Evolutionary conservation across 2,888 invertebrate species (phyloP), one percentile per base, ranked within the genome.

Genomic region (Parochlus steinenii): DNA sequence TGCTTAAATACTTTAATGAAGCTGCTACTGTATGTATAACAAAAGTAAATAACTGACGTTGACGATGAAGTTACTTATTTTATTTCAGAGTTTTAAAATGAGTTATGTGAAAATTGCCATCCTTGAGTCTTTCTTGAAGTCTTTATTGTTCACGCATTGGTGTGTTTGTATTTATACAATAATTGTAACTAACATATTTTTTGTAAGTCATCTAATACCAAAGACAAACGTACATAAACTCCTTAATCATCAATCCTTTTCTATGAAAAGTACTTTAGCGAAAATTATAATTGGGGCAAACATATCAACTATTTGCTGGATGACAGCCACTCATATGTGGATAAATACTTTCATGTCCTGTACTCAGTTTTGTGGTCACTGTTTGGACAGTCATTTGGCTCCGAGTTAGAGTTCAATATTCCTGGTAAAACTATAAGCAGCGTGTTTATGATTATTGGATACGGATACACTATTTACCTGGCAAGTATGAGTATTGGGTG

Each of bases 391-490:
- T n/a, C 30, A 3, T 30, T 23, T 22, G 16, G 18, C 2, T 24
- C 6, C 19, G 36, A 36, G 8, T 16, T 22, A 15, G 34, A 33
- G 5, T 44, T 45, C n/a, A 43, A 44, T 4, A 39, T 33, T 22
- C 38, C 45, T 8, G 54, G 53, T 26, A 49, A 40, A 32, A 10
- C 45, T 4, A 42, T 46, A 19, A 45, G 48, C 16, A 47, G 47
- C 34, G 33, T 47, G 27, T 33, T 54, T 17, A 39, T 52, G 4
- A 7, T 52, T 0, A 39, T 47, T 5, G 54, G 53, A 10, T 47
- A 43, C 31, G 44, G 42, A 6, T 53, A 47, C 26, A 45, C 41
- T 18, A 45, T 54, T 29, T 51, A 49, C 36, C 35, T 51, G 24
- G 4, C n/a, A 24, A 24, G 12, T 24, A 24, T 24, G 24, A 24